phyloP scores from a whole-genome alignment of 2,797 vertebrate genomes.

The Cossypha polioptera region DNA sequence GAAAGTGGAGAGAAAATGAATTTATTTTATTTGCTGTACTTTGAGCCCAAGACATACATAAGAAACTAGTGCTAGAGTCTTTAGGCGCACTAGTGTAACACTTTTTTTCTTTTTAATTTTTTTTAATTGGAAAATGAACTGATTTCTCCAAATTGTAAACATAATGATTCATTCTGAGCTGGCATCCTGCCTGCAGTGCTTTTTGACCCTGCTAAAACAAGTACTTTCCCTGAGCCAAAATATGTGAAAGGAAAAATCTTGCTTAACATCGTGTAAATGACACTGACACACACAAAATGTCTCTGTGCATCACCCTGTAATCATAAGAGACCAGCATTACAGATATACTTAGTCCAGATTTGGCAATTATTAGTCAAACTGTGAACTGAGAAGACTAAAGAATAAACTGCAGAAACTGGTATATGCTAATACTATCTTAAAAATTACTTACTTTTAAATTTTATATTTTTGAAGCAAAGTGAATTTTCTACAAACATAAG shows the following conservation, averaged over 20 bases:
- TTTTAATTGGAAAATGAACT: neutral
- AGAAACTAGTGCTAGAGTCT: neutral
- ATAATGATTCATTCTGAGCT: neutral
- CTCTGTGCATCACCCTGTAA: neutral
- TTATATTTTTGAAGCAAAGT: neutral
- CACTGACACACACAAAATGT: neutral
- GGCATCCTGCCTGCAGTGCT: neutral
- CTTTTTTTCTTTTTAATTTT: neutral
- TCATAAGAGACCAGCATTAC: neutral
- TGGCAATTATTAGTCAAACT: neutral
- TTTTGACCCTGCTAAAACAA: conserved; percentile 38
- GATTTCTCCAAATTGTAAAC: neutral
- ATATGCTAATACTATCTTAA: neutral
- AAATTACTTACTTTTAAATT: neutral
- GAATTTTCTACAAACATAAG: neutral
- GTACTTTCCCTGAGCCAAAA: conserved; percentile 24
- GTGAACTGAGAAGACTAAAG: neutral
- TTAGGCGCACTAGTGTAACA: neutral
- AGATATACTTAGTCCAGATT: neutral
- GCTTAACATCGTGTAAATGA: neutral
- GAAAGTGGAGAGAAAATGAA: neutral
- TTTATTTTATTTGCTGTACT: neutral
- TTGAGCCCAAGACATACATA: neutral
- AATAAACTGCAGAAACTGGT: neutral
- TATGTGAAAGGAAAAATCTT: conserved; percentile 14